A percentile compares a stretch with the other conserved stretches of the same genome.
These are phyloP conservation scores for Actinostola sp. DNA, from an alignment of 92 coral and sea anemone genomes.

Conservation along the genomic window DNA sequence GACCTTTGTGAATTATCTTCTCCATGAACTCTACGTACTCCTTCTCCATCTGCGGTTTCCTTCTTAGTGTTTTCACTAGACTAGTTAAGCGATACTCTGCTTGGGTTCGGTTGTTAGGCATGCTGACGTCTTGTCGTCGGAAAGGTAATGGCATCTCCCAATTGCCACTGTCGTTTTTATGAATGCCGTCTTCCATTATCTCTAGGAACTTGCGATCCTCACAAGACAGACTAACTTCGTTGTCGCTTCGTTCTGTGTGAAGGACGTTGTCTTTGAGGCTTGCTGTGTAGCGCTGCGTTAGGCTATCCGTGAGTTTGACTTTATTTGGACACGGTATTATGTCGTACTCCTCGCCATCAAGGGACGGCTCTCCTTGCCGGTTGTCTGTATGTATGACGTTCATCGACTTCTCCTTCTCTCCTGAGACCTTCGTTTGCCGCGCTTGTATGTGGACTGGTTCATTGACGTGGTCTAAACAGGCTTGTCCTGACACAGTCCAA, in stretches of 20 bases:
- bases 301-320: slow-evolving; percentile 42
- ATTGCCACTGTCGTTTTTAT: slow-evolving; percentile 44
- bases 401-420: too few species aligned
- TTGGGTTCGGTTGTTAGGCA: slow-evolving; percentile 58
- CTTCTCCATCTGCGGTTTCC: slow-evolving; percentile 8
- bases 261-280: slow-evolving; percentile 29
- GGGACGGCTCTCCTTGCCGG: too few species aligned
- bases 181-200: slow-evolving; percentile 38
- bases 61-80: not conserved
- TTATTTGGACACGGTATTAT: too few species aligned
- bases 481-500: too few species aligned
- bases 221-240: slow-evolving; percentile 40
- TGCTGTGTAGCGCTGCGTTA: slow-evolving; percentile 3
- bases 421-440: too few species aligned
- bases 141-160: slow-evolving; percentile 63
- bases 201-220: too few species aligned
- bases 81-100: slow-evolving; percentile 17
- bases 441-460: too few species aligned
- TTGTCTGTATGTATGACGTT: too few species aligned
- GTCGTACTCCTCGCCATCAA: too few species aligned
- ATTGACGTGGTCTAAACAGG: too few species aligned
- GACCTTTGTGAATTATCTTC: slow-evolving; percentile 19
- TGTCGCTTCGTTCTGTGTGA: slow-evolving; percentile 28
- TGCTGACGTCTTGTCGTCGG: slow-evolving; percentile 9
- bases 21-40: slow-evolving; percentile 33